Evolutionary conservation across 2,797 vertebrate species (phyloP), one percentile per base, ranked within the genome.

Genomic region (Lagodon rhomboides): DNA sequence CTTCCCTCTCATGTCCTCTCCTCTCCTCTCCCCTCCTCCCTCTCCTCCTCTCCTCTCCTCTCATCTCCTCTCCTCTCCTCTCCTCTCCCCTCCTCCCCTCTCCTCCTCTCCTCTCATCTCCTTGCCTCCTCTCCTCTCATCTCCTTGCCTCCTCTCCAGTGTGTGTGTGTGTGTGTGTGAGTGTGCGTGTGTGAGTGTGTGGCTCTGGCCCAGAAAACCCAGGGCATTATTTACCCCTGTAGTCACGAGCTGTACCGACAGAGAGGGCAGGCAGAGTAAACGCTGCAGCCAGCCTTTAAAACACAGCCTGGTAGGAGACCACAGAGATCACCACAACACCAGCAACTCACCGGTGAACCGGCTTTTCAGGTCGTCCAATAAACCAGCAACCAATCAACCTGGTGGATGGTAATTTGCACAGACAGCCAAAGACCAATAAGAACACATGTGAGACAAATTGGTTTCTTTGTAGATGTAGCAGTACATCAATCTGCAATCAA

Each of bases 401-500:
- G 23, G 20, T 10, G 2, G 30, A 23, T 25, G 11, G 5, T 55
- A 23, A 23, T 69, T 58, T 15, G 12, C 22, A 9, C n/a, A 59
- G 22, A 18, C 15, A 23, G 23, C 17, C 22, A n/a, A 53, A 30
- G 47, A 30, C 0, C 3, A 66, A 7, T 30, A 34, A 56, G 3
- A 7, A 25, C 4, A 10, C 8, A 10, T 5, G 22, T 11, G 34
- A 47, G 12, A 66, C n/a, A 43, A 4, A 55, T 61, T 22, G 13
- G 0, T 22, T 16, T 63, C 18, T 77, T 47, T 53, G 25, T 11
- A 41, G 18, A n/a, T n/a, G 47, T 16, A 83, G 60, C 76, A 83
- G 72, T 73, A 51, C 75, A 76, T 87, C 82, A 77, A 50, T 71
- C 73, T 68, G 79, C 56, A 71, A 80, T 88, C 71, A 80, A 34